Base-by-base conservation (phyloP, 2,113 vertebrate species). In the Sarotherodon lohbergeri region DNA sequence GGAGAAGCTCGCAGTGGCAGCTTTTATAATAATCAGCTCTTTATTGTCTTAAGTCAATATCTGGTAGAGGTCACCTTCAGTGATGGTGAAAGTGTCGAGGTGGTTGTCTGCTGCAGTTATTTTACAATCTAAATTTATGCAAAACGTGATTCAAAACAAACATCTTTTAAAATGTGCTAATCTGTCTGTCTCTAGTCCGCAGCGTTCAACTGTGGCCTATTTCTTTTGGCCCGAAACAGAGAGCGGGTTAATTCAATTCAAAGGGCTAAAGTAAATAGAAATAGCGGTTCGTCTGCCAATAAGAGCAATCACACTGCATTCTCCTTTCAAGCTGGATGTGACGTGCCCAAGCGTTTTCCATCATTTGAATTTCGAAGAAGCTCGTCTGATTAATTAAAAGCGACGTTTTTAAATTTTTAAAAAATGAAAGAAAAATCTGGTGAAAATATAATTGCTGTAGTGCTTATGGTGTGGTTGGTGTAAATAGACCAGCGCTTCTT, bases 401-500 rank as follows among this genome's bases (percentile, higher is more conserved):
- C 59, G 50, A 82, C 39, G 63, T 71, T 68, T 81, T 82, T 19
- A 34, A 88, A 90, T 88, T 68, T 13, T 32, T 0, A 2, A 85
- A 76, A 48, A 88, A 59, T 9, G 3, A 61, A 32, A 29, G 9
- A 27, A 76, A 84, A 89, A 80, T 22, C 16, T 13, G 29, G 11
- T 9, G 83, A 87, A 91, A 86, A 76, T 86, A 86, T 41, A 82
- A 82, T 56, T 39, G 79, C 32, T 11, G 27, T 81, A 48, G 79
- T 91, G 54, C 66, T 89, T 73, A 90, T 66, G 14, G 36, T 88
- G 91, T 29, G 88, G 88, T 90, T 55, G 54, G 54, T 76, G 52
- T 88, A 88, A 94, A 92, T 16, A 86, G 80, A 59, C 81, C 39
- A 14, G 34, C 34, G 19, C 54, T 89, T 52, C 82, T 93, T 91